Base-by-base conservation (phyloP, 2,888 invertebrate genomes). In the Celastrina argiolus region DNA sequence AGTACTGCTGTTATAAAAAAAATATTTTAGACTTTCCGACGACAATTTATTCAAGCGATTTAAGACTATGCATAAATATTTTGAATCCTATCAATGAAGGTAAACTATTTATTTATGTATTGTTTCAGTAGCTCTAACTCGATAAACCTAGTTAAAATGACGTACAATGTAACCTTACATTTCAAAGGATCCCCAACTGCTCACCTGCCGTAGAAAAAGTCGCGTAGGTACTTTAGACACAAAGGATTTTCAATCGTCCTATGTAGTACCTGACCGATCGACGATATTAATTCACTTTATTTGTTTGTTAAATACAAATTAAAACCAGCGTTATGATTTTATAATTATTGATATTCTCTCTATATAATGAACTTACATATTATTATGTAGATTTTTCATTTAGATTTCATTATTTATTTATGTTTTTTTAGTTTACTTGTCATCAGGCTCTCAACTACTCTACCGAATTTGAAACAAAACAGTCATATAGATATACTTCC, bases 181-280 rank as follows among this genome's bases (percentile, higher is more conserved):
- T 31, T 58, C 58, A 58, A 58, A 58, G 31, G 58, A 58, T 31
- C n/a, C 7, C 31, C n/a, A 31, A 16, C 31, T 58, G 16, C 58
- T 31, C 58, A 58, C 8, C 8, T 31, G 58, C 28, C 58, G n/a
- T 31, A 58, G 58, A 58, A 16, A 58, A 31, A 16, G 58, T 31
- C 7, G n/a, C 10, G 28, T n/a, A n/a, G n/a, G n/a, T 16, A 4
- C 31, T 58, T 31, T 28, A 31, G 12, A 26, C 51, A 51, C 51
- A 51, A 51, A 51, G 18, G 22, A 26, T 22, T 51, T 51, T 26
- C 51, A 51, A 51, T 51, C 22, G 22, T 26, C 51, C 45, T 45
- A 51, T 1, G 16, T 3, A 6, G 16, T 45, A 18, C 45, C 16
- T 45, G 18, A 18, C 18, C 16, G 12, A 22, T 12, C 22, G 51